Base-by-base conservation (phyloP, 2,113 vertebrate genomes). In the Apeltes quadracus region DNA sequence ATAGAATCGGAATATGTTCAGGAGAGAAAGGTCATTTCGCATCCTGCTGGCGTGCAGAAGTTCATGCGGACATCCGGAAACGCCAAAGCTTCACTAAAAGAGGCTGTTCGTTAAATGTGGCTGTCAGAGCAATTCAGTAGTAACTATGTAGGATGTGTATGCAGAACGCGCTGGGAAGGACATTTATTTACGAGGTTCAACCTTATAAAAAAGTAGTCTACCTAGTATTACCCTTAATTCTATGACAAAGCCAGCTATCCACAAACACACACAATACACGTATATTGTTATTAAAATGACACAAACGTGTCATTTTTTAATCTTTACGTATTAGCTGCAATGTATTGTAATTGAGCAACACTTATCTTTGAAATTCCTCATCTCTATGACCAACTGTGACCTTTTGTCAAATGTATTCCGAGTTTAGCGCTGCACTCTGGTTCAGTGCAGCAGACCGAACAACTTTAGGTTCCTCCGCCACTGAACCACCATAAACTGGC, bases 21-120 rank as follows among this genome's bases (percentile, higher is more conserved):
- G 74, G 32, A 75, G 41, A 70, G n/a, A 87, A 81, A 83, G 84
- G 84, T 89, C 75, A 71, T 63, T 72, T 74, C 71, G 81, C 85
- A 82, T 83, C 80, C 80, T 74, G 69, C 68, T 36, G 54, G 50
- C 72, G 66, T 68, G 82, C 57, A 71, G 41, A 77, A 64, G 66
- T 75, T 87, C 59, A 85, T 73, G 72, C 27, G 22, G 55, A 82
- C 78, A 67, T 77, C 80, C 75, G 43, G 75, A 46, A 75, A 51
- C 53, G 2, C 59, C 46, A 1, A 2, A 13, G 20, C 66, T 76
- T n/a, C 2, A 20, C 46, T 54, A 1, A 78, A 65, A n/a, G 32
- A 57, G 65, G 57, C 54, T 64, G 76, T 59, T 70, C 61, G 72
- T 65, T 66, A 65, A 34, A 43, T 27, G 29, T 56, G 32, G 46